phyloP scores from a whole-genome alignment of 2,888 invertebrate species.

The Drosophila cracens region DNA sequence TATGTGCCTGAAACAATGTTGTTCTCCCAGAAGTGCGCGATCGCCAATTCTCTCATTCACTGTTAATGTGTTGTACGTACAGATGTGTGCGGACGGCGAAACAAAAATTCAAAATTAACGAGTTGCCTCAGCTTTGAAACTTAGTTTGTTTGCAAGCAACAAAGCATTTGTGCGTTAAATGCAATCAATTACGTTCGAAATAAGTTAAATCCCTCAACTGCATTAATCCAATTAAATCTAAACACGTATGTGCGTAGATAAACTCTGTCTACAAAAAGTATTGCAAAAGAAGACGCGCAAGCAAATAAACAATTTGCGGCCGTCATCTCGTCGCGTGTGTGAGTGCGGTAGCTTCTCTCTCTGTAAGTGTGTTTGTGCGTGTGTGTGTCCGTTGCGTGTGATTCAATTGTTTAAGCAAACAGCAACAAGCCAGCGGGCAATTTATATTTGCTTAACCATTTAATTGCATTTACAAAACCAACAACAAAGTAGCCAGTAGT shows the following conservation, averaged over 20 bases:
- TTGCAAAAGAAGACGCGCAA: constrained; percentile 51
- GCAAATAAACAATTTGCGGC: constrained; percentile 59
- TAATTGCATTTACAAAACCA: constrained; percentile 43
- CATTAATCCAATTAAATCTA: constrained; percentile 19
- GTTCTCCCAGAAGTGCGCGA: constrained; percentile 26
- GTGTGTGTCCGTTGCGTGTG: constrained; percentile 47
- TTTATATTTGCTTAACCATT: constrained; percentile 39
- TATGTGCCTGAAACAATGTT: constrained; percentile 1
- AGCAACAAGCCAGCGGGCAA: constrained; percentile 33
- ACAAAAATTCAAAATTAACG: constrained; percentile 49
- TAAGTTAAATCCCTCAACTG: constrained; percentile 9
- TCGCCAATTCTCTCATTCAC: constrained; percentile 55
- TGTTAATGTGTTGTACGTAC: constrained; percentile 63
- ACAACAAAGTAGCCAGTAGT: constrained; percentile 3
- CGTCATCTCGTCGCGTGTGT: constrained; percentile 43
- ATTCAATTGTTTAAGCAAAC: constrained; percentile 68
- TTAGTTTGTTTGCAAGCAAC: constrained; percentile 36
- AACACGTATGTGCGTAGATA: constrained; percentile 9
- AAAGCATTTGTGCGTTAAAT: constrained; percentile 35
- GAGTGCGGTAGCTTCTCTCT: constrained; percentile 15
- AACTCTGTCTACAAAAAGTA: constrained; percentile 42
- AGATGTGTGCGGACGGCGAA: constrained; percentile 56
- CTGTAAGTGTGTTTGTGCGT: constrained; percentile 11
- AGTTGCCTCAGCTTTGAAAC: constrained; percentile 40
- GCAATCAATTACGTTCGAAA: constrained; percentile 22